Evolutionary conservation across 2,797 vertebrate genomes (phyloP).

Genomic region (Epinephelus awoara): DNA sequence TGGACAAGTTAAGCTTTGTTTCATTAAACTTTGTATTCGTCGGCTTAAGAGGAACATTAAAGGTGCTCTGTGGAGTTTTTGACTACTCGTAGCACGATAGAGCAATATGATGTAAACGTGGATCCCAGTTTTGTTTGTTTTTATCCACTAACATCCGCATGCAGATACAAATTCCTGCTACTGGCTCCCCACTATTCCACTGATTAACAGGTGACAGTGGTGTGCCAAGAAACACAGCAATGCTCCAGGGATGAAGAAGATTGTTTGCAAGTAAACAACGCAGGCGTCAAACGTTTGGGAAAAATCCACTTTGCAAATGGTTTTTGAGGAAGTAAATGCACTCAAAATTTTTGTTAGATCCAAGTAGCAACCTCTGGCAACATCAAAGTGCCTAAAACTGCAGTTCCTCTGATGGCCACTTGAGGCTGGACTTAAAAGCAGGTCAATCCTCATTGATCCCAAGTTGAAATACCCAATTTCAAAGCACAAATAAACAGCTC

Average conservation of each 20-base stretch:
- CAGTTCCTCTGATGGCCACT: no score
- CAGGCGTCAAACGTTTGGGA: neutral
- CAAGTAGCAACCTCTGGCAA: no score
- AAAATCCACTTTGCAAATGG: neutral
- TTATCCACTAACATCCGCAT: neutral
- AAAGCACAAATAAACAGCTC: no score
- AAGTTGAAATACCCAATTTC: no score
- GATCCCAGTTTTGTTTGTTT: neutral
- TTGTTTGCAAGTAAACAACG: neutral
- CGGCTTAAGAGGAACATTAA: constrained; percentile 5
- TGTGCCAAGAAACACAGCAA: neutral
- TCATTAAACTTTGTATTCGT: constrained; percentile 12
- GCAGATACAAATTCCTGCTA: neutral
- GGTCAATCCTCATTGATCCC: no score
- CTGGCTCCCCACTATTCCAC: constrained; percentile 3
- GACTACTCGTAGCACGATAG: neutral
- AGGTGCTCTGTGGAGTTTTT: constrained; percentile 1
- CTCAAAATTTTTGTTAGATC: no score
- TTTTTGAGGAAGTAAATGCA: neutral
- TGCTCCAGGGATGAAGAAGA: neutral
- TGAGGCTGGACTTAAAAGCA: no score
- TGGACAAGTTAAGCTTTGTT: constrained; percentile 16
- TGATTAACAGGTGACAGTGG: neutral
- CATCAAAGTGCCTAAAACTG: no score
- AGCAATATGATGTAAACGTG: neutral